A percentile compares a stretch with the other conserved stretches of the same genome.
Conservation (phyloP, 2,113 vertebrate species). For the Phoxinus phoxinus region DNA sequence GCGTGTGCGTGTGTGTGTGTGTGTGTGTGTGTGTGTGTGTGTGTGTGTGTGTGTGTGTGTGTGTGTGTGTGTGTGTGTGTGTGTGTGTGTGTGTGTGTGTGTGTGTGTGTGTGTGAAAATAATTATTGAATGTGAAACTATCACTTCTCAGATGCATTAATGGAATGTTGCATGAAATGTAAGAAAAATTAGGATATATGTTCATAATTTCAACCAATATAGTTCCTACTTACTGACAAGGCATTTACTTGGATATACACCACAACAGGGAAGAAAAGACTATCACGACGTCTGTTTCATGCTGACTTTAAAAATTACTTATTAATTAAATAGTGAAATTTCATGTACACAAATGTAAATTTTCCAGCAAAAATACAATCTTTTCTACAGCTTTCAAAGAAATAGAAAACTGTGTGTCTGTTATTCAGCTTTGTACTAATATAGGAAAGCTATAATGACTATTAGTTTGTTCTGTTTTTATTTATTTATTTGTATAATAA, state of each 20-base stretch:
- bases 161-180: not conserved
- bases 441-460: not conserved
- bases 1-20: conserved; percentile 1
- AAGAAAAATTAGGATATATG: no score
- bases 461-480: not conserved
- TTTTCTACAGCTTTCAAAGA: not conserved
- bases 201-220: no score
- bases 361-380: no score
- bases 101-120: not conserved
- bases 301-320: no score
- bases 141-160: not conserved
- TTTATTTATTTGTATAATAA: not conserved
- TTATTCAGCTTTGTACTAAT: not conserved
- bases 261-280: no score
- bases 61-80: not conserved
- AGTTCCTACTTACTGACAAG: no score
- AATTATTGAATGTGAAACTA: no score
- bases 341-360: no score
- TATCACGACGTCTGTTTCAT: no score
- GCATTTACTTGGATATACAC: no score
- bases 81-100: not conserved
- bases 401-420: not conserved
- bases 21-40: not conserved
- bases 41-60: no score
- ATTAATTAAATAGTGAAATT: no score